Evolutionary conservation across 2,113 vertebrate genomes (phyloP), one percentile per base, ranked within the genome.

Genomic region (Lepisosteus osseus): DNA sequence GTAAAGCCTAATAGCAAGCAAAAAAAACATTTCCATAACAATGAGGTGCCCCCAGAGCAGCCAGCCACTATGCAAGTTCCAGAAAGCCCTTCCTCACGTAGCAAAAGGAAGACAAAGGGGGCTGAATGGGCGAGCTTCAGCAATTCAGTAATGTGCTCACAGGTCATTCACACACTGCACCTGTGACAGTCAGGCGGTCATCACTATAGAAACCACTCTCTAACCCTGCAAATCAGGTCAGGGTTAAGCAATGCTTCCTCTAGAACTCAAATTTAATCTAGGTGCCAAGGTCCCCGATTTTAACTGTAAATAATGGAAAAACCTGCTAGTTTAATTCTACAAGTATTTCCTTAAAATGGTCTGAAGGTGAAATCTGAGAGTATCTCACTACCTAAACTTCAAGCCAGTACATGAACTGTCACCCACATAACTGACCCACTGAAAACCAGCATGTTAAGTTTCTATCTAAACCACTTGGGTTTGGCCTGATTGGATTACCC

Each of bases 151-250:
- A 51, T 9, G 13, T 13, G 71, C 78, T 67, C 29, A 54, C 64
- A 69, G 74, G 73, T 45, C 69, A 59, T 29, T 29, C 29, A 29
- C 29, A 29, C 56, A 86, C 86, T 85, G 83, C 87, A 86, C 87
- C 84, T 85, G 82, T 74, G 76, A 75, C 54, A 66, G 83, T 89
- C 88, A 88, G 85, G 69, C 82, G 87, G 74, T 82, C 74, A 79
- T 85, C 74, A 13, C 85, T 77, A 86, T 85, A 81, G 83, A 87
- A 88, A 87, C 84, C 82, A 76, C 70, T 76, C 71, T 72, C 77
- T 63, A 81, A 81, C 72, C 76, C 80, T 73, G 72, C 77, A 77
- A 86, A 86, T 59, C 70, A 74, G 84, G 87, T 54, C 77, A 88
- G 86, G 86, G 86, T 51, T 6, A 51, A 51, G 47, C 47, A 5